phyloP scores from a whole-genome alignment of 2,113 vertebrate genomes.

The Chaetorhynchus papuensis region DNA sequence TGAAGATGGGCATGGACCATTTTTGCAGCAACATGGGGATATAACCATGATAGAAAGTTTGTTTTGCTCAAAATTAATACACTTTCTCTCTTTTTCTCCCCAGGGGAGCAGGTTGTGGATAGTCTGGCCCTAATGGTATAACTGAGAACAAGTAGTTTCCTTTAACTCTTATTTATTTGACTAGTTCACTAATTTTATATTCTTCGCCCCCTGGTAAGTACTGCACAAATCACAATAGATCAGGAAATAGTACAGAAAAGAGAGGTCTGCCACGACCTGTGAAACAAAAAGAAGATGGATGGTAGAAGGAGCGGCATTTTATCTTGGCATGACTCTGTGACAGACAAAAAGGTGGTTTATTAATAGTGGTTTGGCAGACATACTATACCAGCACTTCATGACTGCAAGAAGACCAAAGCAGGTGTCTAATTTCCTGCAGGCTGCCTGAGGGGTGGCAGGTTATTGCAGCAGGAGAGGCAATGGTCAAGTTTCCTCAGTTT shows the following conservation, averaged over 20 bases:
- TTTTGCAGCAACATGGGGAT: not conserved
- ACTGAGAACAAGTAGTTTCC: not conserved
- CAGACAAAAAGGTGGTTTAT: slow-evolving; percentile 31
- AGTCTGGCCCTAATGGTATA: not conserved
- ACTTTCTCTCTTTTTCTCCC: not conserved
- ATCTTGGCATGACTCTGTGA: not conserved
- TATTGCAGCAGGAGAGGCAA: not conserved
- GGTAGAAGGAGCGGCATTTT: not conserved
- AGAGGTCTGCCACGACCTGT: not conserved
- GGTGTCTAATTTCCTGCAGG: slow-evolving; percentile 1
- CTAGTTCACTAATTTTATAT: not conserved
- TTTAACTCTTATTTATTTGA: not conserved
- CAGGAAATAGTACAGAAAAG: not conserved
- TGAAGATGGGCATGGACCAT: not conserved
- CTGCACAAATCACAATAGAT: not conserved
- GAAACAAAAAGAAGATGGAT: not conserved
- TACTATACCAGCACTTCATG: not conserved
- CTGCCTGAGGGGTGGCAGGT: not conserved
- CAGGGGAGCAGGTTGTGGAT: not conserved
- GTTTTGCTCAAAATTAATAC: not conserved
- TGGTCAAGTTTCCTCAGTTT: not conserved
- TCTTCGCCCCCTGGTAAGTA: not conserved
- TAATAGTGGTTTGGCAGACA: slow-evolving; percentile 55
- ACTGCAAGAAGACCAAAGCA: not conserved
- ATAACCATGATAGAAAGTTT: not conserved